Evolutionary conservation across 1,140 invertebrate genomes (phyloP).

Genomic region (Paraescarpia echinospica): DNA sequence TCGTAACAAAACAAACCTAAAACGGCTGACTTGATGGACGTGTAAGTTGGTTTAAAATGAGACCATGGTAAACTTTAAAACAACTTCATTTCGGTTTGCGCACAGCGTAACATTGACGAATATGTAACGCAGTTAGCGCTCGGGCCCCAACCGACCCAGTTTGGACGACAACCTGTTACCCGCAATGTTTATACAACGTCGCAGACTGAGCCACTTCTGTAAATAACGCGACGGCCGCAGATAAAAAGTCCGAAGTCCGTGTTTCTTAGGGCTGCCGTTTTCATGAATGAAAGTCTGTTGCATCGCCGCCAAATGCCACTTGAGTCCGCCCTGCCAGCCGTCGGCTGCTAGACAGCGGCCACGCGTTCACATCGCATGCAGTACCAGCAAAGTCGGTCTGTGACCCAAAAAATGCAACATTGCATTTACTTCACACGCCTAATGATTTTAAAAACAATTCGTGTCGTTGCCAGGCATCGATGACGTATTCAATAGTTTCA

Average conservation of each 20-base stretch:
- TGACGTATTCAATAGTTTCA: no score
- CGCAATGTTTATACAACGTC: neutral
- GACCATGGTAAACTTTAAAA: neutral
- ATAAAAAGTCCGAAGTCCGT: slow-evolving; percentile 1
- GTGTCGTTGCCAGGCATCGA: no score
- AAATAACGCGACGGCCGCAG: neutral
- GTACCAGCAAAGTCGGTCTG: no score
- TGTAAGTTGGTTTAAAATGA: neutral
- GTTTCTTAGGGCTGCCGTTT: neutral
- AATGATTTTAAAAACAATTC: no score
- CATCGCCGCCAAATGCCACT: neutral
- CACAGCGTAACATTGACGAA: neutral
- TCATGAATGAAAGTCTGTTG: slow-evolving; percentile 5
- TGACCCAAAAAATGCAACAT: no score
- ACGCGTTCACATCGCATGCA: neutral
- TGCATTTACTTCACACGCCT: no score
- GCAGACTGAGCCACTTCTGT: neutral
- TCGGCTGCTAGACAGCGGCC: neutral
- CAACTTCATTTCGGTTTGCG: neutral
- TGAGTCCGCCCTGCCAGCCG: neutral
- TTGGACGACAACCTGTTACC: neutral
- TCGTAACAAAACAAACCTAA: neutral
- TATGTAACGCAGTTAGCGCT: neutral
- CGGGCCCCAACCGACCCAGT: neutral
- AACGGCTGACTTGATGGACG: neutral